A percentile compares a stretch with the other conserved stretches of the same genome.
phyloP scores from a whole-genome alignment of 1,140 invertebrate genomes.

The Thalassaphorura encarpata region DNA sequence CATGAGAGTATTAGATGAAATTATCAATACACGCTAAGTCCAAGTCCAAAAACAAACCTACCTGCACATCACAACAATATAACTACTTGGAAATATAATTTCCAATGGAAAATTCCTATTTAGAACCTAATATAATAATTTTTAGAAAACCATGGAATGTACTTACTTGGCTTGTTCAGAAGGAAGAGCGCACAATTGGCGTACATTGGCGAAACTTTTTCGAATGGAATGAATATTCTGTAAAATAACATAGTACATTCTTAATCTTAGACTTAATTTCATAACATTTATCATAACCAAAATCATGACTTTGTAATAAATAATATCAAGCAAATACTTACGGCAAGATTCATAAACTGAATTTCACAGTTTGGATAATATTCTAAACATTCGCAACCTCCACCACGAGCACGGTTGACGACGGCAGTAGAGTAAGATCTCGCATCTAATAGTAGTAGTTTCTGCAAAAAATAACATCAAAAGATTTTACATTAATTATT shows the following conservation, averaged over 20 bases:
- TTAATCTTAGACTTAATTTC: no score
- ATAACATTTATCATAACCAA: no score
- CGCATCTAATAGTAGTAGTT: constrained; percentile 89
- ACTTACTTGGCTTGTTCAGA: constrained; percentile 65
- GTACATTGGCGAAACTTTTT: constrained; percentile 67
- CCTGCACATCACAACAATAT: no score
- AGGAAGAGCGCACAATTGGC: constrained; percentile 61
- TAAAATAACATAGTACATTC: no score
- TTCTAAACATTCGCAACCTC: constrained; percentile 90
- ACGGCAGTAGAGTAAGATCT: constrained; percentile 89
- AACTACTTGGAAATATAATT: no score
- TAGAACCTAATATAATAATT: no score
- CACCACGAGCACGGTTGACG: constrained; percentile 87
- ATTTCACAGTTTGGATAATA: constrained; percentile 91
- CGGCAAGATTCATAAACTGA: constrained; percentile 90
- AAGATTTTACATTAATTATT: constrained; percentile 5
- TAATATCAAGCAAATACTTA: no score
- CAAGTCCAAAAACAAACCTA: no score
- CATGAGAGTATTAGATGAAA: no score
- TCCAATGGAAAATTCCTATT: no score
- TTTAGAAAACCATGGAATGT: constrained; percentile 4
- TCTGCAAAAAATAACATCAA: constrained; percentile 44
- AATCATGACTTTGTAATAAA: no score
- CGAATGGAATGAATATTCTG: constrained; percentile 95
- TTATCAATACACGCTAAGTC: no score